phyloP scores from a whole-genome alignment of 1,140 invertebrate species.

The Hyphantria cunea region DNA sequence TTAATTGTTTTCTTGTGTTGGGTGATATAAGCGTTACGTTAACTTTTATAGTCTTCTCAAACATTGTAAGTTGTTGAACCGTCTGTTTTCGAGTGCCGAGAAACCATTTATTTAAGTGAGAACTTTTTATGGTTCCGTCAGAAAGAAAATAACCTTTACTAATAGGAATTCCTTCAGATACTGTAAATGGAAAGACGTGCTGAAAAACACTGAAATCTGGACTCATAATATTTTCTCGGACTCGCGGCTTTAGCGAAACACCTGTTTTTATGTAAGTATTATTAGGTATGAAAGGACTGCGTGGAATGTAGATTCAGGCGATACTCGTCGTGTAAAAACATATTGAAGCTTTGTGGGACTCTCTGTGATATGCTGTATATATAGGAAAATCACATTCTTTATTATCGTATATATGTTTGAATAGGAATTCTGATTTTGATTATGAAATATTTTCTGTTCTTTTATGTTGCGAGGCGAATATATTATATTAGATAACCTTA shows the following conservation, averaged over 20 bases:
- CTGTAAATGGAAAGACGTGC: slow-evolving; percentile 77
- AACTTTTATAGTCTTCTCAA: slow-evolving; percentile 58
- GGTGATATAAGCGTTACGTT: slow-evolving; percentile 51
- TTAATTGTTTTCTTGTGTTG: slow-evolving; percentile 43
- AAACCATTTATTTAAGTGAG: slow-evolving; percentile 71
- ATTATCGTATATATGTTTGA: not conserved
- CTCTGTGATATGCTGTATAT: slow-evolving; percentile 1
- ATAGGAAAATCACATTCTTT: not conserved
- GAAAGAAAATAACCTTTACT: slow-evolving; percentile 69
- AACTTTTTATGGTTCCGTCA: slow-evolving; percentile 73
- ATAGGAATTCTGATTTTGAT: too few relatives aligned
- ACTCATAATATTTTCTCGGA: slow-evolving; percentile 65
- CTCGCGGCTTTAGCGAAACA: slow-evolving; percentile 63
- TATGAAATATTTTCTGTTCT: too few relatives aligned
- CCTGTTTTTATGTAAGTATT: slow-evolving; percentile 52
- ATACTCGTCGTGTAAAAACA: slow-evolving; percentile 1
- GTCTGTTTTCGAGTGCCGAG: slow-evolving; percentile 62
- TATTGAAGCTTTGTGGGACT: slow-evolving; percentile 22
- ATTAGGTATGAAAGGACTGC: slow-evolving; percentile 26
- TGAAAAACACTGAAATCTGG: slow-evolving; percentile 48
- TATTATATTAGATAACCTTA: too few relatives aligned
- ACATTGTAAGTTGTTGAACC: slow-evolving; percentile 61
- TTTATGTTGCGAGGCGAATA: too few relatives aligned
- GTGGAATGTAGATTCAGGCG: slow-evolving; percentile 14
- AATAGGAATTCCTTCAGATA: slow-evolving; percentile 76